phyloP scores from a whole-genome alignment of 2,888 invertebrate species.

The Drosophila flavopinicola region DNA sequence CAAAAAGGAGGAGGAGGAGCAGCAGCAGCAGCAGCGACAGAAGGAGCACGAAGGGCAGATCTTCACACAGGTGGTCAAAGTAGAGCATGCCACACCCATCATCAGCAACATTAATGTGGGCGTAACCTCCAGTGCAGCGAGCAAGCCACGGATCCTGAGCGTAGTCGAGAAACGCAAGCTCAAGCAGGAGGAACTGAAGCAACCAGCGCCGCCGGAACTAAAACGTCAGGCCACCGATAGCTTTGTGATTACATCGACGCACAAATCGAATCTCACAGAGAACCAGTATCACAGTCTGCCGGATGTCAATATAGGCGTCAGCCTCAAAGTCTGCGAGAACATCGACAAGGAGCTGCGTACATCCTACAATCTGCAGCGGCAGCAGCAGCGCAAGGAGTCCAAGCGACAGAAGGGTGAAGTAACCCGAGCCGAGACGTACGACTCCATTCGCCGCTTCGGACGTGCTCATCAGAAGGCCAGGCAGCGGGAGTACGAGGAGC shows the following conservation, averaged over 20 bases:
- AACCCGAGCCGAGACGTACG: constrained; percentile 79
- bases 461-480: constrained; percentile 82
- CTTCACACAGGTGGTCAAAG: constrained; percentile 78
- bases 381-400: constrained; percentile 66
- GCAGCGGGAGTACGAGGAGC: constrained; percentile 76
- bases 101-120: constrained; percentile 32
- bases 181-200: constrained; percentile 59
- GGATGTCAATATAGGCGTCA: constrained; percentile 89
- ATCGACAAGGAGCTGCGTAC: constrained; percentile 89
- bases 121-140: constrained; percentile 81
- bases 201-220: constrained; percentile 46
- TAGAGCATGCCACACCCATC: constrained; percentile 63
- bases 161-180: constrained; percentile 84
- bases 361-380: constrained; percentile 81
- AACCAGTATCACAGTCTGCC: constrained; percentile 90
- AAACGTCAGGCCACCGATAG: constrained; percentile 72
- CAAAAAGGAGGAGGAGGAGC: constrained; percentile 36
- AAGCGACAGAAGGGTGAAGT: constrained; percentile 48
- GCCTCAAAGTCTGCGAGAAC: constrained; percentile 89
- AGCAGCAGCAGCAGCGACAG: constrained; percentile 15
- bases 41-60: constrained; percentile 48
- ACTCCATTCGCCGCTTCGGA: constrained; percentile 83
- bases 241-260: constrained; percentile 36
- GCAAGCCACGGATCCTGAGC: constrained; percentile 86
- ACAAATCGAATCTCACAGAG: constrained; percentile 85